These are phyloP conservation scores for Brachionus manjavacas DNA, from an alignment of 1,140 invertebrate species.

Conservation along the genomic window DNA sequence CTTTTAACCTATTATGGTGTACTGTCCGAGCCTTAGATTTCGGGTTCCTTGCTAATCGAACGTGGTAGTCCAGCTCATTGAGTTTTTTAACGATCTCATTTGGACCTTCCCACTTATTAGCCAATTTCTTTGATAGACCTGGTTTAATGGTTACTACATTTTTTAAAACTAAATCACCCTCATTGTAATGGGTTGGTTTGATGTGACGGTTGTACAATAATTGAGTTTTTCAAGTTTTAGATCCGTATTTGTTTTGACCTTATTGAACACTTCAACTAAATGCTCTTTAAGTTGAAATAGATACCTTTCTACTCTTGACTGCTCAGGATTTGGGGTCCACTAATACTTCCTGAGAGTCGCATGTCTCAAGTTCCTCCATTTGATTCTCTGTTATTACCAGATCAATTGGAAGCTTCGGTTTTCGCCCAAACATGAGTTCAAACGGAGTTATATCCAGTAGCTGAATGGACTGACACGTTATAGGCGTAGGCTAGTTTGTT, in stretches of 20 bases:
- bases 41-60: background rate
- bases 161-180: background rate
- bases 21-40: background rate
- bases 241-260: background rate
- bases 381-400: background rate
- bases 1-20: background rate
- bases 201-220: background rate
- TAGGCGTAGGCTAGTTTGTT: background rate
- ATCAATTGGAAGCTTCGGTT: background rate
- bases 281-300: background rate
- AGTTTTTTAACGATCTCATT: background rate
- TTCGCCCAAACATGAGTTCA: background rate
- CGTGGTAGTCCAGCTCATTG: background rate
- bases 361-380: background rate
- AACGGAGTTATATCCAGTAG: background rate
- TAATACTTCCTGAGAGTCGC: background rate
- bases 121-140: slow-evolving; percentile 4
- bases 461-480: slow-evolving; percentile 2
- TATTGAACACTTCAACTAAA: background rate
- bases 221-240: background rate
- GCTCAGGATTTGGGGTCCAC: background rate
- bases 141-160: background rate
- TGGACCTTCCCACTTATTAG: background rate
- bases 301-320: background rate
- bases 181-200: background rate